Base-by-base conservation (phyloP, 2,113 vertebrate species). In the Chloroceryle aenea region DNA sequence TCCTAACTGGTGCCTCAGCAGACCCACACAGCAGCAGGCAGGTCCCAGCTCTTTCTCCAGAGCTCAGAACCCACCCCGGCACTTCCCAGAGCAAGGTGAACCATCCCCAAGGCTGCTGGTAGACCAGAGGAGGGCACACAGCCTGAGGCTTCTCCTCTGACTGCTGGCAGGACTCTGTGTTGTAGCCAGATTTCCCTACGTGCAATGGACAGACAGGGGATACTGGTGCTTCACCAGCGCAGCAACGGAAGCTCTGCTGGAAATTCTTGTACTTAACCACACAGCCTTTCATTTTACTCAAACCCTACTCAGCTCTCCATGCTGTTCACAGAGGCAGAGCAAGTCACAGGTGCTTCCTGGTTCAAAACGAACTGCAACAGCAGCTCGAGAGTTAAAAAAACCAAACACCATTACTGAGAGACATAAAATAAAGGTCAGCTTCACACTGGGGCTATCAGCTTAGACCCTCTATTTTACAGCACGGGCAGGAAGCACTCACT, bases 1-100 rank as follows among this genome's bases (percentile, higher is more conserved):
- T 88, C 71, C 48, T 26, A 59, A 29, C 2, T 3, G 3, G 6
- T 2, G 9, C 20, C 71, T 0, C 1, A 23, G 43, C 1, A 0
- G 56, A 66, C 22, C 52, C 42, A 34, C 36, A 1, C 68, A 36
- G 63, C 43, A 20, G 38, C 0, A 0, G 59, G 59, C 43, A 47
- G 25, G 29, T 53, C 26, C 52, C 56, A 66, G 55, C 45, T 40
- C 26, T 27, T 79, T 11, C 47, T 26, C 23, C 4, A 3, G 53
- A 56, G 36, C 45, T 80, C 69, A 55, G 43, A 52, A 72, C 21
- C 50, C 4, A 22, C 12, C 20, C 26, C 0, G 0, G 36, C 7
- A 5, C 45, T 63, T 48, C 66, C 78, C 36, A 36, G 18, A n/a
- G 52, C n/a, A 61, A 71, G 75, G 22, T 6, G 5, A 88, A 43